Percentiles rank a stretch among this genome's conserved stretches.
These are phyloP conservation scores for Brachymystax lenok DNA, from an alignment of 2,797 vertebrate species.

Conservation along the genomic window DNA sequence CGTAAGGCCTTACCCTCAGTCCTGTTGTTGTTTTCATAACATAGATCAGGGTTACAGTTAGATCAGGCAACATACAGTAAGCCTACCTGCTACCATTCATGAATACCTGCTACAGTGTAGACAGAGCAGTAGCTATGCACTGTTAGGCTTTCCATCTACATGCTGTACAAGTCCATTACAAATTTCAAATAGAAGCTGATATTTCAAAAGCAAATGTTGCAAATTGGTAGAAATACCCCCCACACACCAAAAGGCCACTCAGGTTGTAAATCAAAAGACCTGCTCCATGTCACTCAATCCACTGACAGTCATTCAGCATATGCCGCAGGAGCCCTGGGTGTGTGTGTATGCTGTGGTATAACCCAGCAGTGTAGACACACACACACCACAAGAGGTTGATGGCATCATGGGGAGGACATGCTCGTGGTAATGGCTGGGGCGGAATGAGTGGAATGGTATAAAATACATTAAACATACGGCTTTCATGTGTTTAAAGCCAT, in stretches of 20 bases:
- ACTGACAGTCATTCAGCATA: neutral
- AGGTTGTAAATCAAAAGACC: slow-evolving; percentile 1
- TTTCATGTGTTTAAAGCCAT: no score
- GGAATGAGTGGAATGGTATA: no score
- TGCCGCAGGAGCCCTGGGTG: neutral
- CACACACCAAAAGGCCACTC: no score
- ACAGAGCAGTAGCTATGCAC: neutral
- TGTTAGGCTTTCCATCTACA: neutral
- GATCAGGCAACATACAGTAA: neutral
- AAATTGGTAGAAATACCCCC: neutral
- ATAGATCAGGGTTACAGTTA: neutral
- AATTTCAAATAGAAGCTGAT: neutral
- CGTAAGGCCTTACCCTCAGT: neutral
- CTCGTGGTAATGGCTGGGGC: no score
- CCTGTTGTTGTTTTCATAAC: no score
- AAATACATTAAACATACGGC: no score
- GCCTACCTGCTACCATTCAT: neutral
- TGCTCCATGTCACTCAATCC: neutral
- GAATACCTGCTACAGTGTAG: neutral
- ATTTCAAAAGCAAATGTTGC: neutral
- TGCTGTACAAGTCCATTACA: neutral
- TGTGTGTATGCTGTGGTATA: neutral
- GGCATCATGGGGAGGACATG: no score
- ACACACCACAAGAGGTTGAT: neutral
- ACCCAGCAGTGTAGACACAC: neutral